Conservation (phyloP, 2,888 invertebrate genomes). For the Oligia strigilis region DNA sequence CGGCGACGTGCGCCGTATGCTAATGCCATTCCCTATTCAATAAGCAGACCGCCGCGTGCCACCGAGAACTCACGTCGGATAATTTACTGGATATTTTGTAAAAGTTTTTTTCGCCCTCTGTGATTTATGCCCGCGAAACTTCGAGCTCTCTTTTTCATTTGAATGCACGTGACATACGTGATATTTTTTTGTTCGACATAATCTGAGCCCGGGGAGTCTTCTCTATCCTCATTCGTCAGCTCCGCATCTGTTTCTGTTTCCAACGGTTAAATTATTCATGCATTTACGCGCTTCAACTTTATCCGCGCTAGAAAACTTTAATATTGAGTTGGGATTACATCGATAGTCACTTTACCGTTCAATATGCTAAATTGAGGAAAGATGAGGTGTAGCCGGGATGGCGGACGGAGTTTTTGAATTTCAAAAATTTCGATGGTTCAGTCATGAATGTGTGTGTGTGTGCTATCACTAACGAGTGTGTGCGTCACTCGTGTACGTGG, state of each 20-base stretch:
- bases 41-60: constrained; percentile 90
- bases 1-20: constrained; percentile 89
- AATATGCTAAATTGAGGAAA: constrained; percentile 82
- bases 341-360: constrained; percentile 85
- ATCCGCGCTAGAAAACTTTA: constrained; percentile 82
- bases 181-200: constrained; percentile 89
- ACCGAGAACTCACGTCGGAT: constrained; percentile 90
- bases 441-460: constrained; percentile 87
- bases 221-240: constrained; percentile 86
- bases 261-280: constrained; percentile 88
- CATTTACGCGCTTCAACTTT: constrained; percentile 87
- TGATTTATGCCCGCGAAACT: constrained; percentile 90
- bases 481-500: constrained; percentile 83
- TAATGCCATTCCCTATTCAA: constrained; percentile 89
- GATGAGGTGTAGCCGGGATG: constrained; percentile 75
- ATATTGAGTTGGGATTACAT: constrained; percentile 85
- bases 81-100: constrained; percentile 91
- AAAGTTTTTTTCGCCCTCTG: constrained; percentile 90
- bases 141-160: constrained; percentile 90
- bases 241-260: constrained; percentile 87
- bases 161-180: constrained; percentile 90
- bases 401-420: constrained; percentile 71
- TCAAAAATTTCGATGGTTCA: constrained; percentile 85
- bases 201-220: constrained; percentile 83
- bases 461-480: constrained; percentile 83